Evolutionary conservation across 1,140 invertebrate genomes (phyloP).

Genomic region (Bombus balteatus): DNA sequence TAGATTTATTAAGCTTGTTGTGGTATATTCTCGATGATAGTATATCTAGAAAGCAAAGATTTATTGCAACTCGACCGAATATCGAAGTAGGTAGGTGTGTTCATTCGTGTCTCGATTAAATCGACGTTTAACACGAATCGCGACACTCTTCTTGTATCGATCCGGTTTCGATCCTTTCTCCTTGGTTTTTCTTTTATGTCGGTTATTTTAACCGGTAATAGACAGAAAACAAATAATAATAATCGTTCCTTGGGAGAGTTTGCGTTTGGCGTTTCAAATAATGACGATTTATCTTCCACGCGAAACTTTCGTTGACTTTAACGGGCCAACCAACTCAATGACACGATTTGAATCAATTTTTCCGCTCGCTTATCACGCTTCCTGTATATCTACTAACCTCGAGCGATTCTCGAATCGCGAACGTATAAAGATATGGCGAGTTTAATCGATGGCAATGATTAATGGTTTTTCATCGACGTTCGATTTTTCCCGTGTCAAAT

Average conservation of each 20-base stretch:
- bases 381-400: background rate
- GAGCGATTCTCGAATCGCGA: background rate
- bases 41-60: no score
- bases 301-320: constrained; percentile 14
- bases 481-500: background rate
- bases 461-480: background rate
- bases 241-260: background rate
- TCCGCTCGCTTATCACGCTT: background rate
- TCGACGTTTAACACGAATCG: no score
- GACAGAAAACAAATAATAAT: background rate
- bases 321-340: constrained; percentile 6
- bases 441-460: background rate
- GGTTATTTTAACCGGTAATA: background rate
- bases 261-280: background rate
- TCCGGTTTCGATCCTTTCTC: background rate
- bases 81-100: no score
- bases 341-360: constrained; percentile 38
- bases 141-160: background rate
- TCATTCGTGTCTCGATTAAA: no score
- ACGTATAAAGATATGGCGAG: background rate
- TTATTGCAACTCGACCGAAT: no score
- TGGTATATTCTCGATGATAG: no score
- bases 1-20: background rate
- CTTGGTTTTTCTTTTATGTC: background rate
- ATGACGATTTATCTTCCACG: constrained; percentile 15